Base-by-base conservation (phyloP, 1,140 invertebrate species). In the Eumeta japonica region DNA sequence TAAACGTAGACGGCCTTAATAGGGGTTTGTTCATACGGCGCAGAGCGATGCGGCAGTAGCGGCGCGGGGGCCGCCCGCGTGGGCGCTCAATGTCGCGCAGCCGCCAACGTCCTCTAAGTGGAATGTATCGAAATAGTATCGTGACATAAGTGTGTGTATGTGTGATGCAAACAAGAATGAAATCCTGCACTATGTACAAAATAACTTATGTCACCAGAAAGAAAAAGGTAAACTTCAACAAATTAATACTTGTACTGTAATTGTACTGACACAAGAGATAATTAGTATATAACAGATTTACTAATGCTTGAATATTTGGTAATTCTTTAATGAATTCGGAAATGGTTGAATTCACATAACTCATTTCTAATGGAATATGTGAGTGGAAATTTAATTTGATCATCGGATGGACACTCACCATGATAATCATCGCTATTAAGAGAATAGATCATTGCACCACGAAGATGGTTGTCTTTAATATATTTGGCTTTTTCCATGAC, bases 371-470 rank as follows among this genome's bases (percentile, higher is more conserved):
- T 43, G 19, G 56, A 55, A 15, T 50, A 37, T 2, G 57, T 33
- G 18, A 75, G 45, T 5, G 73, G 70, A 42, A 74, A 76, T 39
- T 50, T 58, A 1, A 34, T 27, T 10, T 24, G 35, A 11, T 44
- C 48, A 14, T 37, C 24, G 32, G 18, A 41, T 3, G 16, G 33
- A 36, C 68, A 73, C 1, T 28, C 12, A 10, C 62, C 59, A 28
- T 40, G 27, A 38, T 79, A 80, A 56, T 91, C 88, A 55, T 91
- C 88, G 1, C 79, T 77, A 50, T 89, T 89, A 10, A 91, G 62
- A 1, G 85, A 86, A 55, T 82, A 86, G 35, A 90, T 74, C 88
- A 91, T 90, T 0, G 82, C 84, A 17, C 88, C 88, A 29, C 81
- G 80, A 36, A 88, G 78, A 13, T 79, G 71, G 11, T 81, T 71